Conservation (phyloP, 2,797 vertebrate species). For the Ctenopoma kingsleyae region DNA sequence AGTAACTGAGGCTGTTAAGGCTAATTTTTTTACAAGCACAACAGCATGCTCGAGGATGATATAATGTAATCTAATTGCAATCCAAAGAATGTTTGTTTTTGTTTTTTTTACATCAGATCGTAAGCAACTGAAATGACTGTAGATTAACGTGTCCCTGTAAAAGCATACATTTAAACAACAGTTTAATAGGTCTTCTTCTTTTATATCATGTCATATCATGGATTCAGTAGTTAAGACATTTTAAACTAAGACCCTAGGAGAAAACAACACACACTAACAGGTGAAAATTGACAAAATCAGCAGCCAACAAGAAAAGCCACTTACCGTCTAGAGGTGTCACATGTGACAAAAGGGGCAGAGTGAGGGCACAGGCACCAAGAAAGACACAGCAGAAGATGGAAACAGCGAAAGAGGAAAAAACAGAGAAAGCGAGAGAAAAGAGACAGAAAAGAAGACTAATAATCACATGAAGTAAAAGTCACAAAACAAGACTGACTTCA, state of each 20-base stretch:
- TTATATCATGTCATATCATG: constrained; percentile 19
- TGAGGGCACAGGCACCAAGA: constrained; percentile 81
- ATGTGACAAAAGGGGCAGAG: constrained; percentile 76
- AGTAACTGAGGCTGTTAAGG: not conserved
- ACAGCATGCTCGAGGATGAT: not conserved
- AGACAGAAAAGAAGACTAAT: constrained; percentile 63
- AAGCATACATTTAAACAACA: not conserved
- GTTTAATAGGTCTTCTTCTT: constrained; percentile 2
- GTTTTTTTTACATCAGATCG: constrained; percentile 6
- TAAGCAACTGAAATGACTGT: not conserved
- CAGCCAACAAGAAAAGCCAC: constrained; percentile 82
- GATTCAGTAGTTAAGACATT: constrained; percentile 17
- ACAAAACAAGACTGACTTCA: constrained; percentile 30
- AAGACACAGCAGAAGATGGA: constrained; percentile 80
- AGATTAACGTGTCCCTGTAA: not conserved
- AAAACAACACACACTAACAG: constrained; percentile 30
- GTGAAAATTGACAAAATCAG: constrained; percentile 50
- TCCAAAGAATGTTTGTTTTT: not conserved
- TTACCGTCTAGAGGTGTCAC: constrained; percentile 85
- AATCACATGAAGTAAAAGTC: constrained; percentile 65
- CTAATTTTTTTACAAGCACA: not conserved
- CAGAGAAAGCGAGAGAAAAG: constrained; percentile 49
- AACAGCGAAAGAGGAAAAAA: constrained; percentile 61
- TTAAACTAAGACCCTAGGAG: constrained; percentile 29
- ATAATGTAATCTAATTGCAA: not conserved